A percentile compares a stretch with the other conserved stretches of the same genome.
These are phyloP conservation scores for Ceratosolen solmsi DNA, from an alignment of 1,140 invertebrate species.

Conservation along the genomic window DNA sequence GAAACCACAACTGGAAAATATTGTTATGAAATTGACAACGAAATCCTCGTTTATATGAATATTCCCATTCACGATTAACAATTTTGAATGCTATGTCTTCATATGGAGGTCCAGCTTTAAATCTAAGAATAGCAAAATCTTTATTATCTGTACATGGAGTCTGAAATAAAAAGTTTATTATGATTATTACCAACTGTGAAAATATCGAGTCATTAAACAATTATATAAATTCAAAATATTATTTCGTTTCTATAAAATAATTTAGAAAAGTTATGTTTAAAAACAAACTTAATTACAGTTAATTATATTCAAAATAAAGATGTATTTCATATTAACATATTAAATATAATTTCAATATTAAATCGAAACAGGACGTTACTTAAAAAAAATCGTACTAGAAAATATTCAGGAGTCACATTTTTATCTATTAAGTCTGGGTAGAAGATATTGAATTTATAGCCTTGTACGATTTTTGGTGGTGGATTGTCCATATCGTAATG, in stretches of 20 bases:
- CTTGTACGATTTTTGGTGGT: slow-evolving; percentile 99
- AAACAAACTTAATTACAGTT: too few species aligned
- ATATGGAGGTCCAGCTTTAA: slow-evolving; percentile 98
- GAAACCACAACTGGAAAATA: slow-evolving; percentile 99
- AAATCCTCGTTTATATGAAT: slow-evolving; percentile 98
- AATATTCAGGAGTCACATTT: slow-evolving; percentile 93
- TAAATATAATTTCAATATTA: too few species aligned
- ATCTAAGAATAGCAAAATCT: slow-evolving; percentile 96
- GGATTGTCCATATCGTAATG: slow-evolving; percentile 99
- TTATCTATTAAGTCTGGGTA: slow-evolving; percentile 99
- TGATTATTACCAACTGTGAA: too few species aligned
- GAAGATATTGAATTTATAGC: slow-evolving; percentile 99
- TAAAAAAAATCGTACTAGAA: slow-evolving; percentile 77
- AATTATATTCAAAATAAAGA: too few species aligned
- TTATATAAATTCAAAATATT: background rate
- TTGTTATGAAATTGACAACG: slow-evolving; percentile 99
- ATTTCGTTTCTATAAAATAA: too few species aligned
- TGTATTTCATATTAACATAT: too few species aligned
- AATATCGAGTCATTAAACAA: background rate
- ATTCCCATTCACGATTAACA: slow-evolving; percentile 99
- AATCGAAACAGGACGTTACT: too few species aligned
- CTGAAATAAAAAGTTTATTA: slow-evolving; percentile 71
- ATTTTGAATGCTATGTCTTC: slow-evolving; percentile 99
- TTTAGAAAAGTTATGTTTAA: too few species aligned
- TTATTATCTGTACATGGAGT: slow-evolving; percentile 92